A percentile compares a stretch with the other conserved stretches of the same genome.
Conservation (phyloP, 2,888 invertebrate genomes). For the Colostygia pectinataria region DNA sequence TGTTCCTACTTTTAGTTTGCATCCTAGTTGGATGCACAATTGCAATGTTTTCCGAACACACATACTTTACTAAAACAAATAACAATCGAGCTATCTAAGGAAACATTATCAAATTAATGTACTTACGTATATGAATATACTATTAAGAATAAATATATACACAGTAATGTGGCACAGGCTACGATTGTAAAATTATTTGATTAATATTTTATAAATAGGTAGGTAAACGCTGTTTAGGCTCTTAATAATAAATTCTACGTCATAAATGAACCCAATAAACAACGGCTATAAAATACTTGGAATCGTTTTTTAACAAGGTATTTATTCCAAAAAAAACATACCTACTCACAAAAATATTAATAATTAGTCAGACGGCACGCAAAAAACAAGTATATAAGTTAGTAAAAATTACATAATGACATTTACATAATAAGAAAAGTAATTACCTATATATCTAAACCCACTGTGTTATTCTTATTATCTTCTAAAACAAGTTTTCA, state of each 20-base stretch:
- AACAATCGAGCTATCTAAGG: slow-evolving; percentile 73
- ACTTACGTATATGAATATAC: slow-evolving; percentile 39
- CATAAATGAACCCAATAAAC: slow-evolving; percentile 26
- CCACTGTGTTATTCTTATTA: no score
- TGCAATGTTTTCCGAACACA: slow-evolving; percentile 55
- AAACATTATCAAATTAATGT: slow-evolving; percentile 46
- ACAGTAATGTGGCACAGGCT: slow-evolving; percentile 77
- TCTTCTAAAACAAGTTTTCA: no score
- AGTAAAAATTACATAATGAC: no score
- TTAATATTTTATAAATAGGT: slow-evolving; percentile 21
- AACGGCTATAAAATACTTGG: slow-evolving; percentile 11
- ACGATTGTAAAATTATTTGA: slow-evolving; percentile 45
- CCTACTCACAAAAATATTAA: no score
- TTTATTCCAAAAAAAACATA: no score
- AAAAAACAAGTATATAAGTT: no score
- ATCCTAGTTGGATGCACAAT: slow-evolving; percentile 49
- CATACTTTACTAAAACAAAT: slow-evolving; percentile 46
- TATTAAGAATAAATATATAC: slow-evolving; percentile 54
- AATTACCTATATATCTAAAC: no score
- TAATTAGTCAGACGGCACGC: no score
- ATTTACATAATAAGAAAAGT: no score
- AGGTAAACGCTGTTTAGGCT: slow-evolving; percentile 31
- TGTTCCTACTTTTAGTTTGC: slow-evolving; percentile 54
- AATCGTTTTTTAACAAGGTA: not conserved
- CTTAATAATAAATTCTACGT: slow-evolving; percentile 27